Percentiles rank a stretch among this genome's conserved stretches.
These are phyloP conservation scores for Euura saliciscinereae DNA, from an alignment of 1,140 invertebrate genomes.

Conservation along the genomic window DNA sequence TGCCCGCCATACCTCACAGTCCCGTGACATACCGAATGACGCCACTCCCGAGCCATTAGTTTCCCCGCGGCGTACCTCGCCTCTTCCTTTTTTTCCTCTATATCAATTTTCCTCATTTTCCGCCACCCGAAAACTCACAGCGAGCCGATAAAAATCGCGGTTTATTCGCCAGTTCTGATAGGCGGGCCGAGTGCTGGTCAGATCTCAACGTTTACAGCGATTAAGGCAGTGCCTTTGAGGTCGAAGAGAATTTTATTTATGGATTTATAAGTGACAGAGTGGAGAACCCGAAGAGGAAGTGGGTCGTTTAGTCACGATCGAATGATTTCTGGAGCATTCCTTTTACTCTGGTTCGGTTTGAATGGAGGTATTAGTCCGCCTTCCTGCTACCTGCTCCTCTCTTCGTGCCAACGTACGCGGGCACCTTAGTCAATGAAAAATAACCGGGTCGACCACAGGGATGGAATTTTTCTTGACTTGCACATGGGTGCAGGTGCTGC, in stretches of 20 bases:
- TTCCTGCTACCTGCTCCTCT: not conserved
- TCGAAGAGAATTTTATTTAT: too few species aligned
- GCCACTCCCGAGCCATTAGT: constrained; percentile 42
- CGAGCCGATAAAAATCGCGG: not conserved
- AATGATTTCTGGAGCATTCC: not conserved
- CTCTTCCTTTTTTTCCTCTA: not conserved
- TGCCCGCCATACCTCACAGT: constrained; percentile 54
- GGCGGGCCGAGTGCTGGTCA: not conserved
- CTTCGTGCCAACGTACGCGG: not conserved
- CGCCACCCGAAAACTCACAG: not conserved
- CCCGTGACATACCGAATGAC: constrained; percentile 48
- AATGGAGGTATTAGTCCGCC: not conserved
- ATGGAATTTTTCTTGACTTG: not conserved
- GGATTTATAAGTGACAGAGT: too few species aligned
- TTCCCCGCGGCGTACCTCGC: constrained; percentile 20
- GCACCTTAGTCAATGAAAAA: not conserved
- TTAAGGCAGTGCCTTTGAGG: too few species aligned
- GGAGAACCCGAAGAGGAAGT: too few species aligned
- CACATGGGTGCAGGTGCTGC: not conserved
- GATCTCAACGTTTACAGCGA: not conserved
- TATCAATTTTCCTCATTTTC: not conserved
- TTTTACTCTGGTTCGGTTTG: not conserved
- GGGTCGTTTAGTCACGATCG: not conserved
- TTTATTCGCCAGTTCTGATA: not conserved
- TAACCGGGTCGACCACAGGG: not conserved